Evolutionary conservation across 2,113 vertebrate genomes (phyloP).

Genomic region (Capreolus pygargus): DNA sequence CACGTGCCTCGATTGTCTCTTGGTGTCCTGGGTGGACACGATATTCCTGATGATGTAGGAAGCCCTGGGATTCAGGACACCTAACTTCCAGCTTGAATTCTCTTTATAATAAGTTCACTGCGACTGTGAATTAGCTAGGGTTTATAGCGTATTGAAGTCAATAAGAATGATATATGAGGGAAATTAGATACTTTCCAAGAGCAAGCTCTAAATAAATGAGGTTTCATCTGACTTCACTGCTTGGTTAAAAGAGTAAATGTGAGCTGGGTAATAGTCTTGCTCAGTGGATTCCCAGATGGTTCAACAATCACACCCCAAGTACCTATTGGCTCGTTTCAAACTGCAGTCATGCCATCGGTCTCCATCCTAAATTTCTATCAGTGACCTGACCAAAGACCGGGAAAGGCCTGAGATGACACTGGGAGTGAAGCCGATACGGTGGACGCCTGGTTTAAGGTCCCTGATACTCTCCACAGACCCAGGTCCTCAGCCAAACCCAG

Average conservation of each 20-base stretch:
- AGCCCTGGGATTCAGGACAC: background rate
- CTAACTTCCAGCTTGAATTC: background rate
- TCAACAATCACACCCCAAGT: background rate
- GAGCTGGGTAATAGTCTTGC: background rate
- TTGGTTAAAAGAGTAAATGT: background rate
- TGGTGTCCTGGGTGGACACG: fast-evolving
- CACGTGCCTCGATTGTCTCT: background rate
- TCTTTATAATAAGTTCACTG: background rate
- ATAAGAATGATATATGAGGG: conserved; percentile 33
- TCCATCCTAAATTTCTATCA: background rate
- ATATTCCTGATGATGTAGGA: background rate
- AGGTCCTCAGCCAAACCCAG: conserved; percentile 32
- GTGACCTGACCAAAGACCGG: background rate
- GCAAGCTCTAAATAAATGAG: conserved; percentile 24
- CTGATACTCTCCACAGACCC: background rate
- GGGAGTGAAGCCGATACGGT: fast-evolving
- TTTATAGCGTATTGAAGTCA: background rate
- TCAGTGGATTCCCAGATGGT: background rate
- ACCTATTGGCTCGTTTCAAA: background rate
- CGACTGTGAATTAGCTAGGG: background rate
- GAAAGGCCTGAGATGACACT: background rate
- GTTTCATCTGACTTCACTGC: conserved; percentile 43
- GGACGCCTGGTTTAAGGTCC: background rate
- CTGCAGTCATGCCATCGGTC: background rate
- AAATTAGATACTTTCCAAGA: conserved; percentile 51